phyloP scores from a whole-genome alignment of 2,888 invertebrate species.

The Panorpa germanica region DNA sequence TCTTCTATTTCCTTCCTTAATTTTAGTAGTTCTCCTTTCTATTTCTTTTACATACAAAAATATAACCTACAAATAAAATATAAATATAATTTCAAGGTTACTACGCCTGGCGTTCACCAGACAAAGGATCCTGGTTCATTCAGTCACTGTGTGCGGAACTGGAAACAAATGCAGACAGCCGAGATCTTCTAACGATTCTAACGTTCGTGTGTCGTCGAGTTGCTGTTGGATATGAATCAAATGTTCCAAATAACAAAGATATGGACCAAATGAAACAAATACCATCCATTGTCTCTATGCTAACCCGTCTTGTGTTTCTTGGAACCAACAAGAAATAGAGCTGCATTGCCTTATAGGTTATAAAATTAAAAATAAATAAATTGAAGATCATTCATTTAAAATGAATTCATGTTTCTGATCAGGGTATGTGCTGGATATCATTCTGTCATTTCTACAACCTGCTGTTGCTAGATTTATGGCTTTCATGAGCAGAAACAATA shows the following conservation, averaged over 20 bases:
- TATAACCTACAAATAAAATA: constrained; percentile 6
- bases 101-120: constrained; percentile 46
- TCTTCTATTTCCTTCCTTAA: no score
- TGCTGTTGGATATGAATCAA: constrained; percentile 43
- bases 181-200: constrained; percentile 40
- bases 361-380: no score
- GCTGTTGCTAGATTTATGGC: no score
- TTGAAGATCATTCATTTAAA: no score
- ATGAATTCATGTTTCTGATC: no score
- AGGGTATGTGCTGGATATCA: no score
- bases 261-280: constrained; percentile 43
- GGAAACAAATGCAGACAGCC: constrained; percentile 23
- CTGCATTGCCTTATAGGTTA: no score
- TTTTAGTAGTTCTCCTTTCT: no score
- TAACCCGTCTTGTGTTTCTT: no score
- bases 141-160: constrained; percentile 41
- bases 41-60: background rate
- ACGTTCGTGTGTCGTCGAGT: constrained; percentile 40
- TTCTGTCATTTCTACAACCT: no score
- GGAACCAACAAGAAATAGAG: no score
- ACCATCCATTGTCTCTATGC: constrained; percentile 43
- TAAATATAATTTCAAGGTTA: constrained; percentile 27
- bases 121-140: constrained; percentile 53
- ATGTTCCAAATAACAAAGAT: constrained; percentile 22
- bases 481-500: no score